These are phyloP conservation scores for Centropristis striata DNA, from an alignment of 2,113 vertebrate species.

Conservation along the genomic window DNA sequence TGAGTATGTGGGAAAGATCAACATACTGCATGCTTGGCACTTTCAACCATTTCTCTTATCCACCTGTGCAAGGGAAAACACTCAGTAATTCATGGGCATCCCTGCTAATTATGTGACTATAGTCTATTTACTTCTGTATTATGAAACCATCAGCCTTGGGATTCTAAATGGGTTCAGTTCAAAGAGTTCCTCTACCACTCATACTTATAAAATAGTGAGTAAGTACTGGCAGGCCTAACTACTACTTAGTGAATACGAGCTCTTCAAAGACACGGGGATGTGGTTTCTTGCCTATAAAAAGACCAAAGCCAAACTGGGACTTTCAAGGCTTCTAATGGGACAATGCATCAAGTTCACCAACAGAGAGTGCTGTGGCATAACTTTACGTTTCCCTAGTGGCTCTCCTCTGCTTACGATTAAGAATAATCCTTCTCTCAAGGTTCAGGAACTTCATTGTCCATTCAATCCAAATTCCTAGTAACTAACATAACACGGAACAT, in stretches of 20 bases:
- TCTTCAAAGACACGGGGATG: slow-evolving; percentile 81
- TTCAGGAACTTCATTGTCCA: slow-evolving; percentile 82
- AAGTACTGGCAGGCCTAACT: slow-evolving; percentile 79
- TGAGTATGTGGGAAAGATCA: slow-evolving; percentile 14
- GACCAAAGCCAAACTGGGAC: slow-evolving; percentile 71
- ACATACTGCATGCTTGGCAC: not conserved
- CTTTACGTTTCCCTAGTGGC: slow-evolving; percentile 23
- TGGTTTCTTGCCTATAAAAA: slow-evolving; percentile 82
- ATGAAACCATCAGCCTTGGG: slow-evolving; percentile 70
- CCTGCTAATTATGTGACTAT: slow-evolving; percentile 71
- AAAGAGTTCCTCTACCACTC: slow-evolving; percentile 76
- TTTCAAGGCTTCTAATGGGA: slow-evolving; percentile 32
- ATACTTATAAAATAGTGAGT: slow-evolving; percentile 80
- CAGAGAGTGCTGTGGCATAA: slow-evolving; percentile 74
- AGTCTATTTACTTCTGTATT: slow-evolving; percentile 72
- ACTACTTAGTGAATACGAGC: slow-evolving; percentile 82
- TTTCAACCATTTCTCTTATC: slow-evolving; percentile 22
- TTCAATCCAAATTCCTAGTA: slow-evolving; percentile 79
- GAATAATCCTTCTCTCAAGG: slow-evolving; percentile 76
- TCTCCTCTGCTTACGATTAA: slow-evolving; percentile 73
- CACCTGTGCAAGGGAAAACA: slow-evolving; percentile 68
- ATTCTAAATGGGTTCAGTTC: slow-evolving; percentile 76
- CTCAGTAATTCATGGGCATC: slow-evolving; percentile 60
- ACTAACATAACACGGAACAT: slow-evolving; percentile 82
- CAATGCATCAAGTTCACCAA: slow-evolving; percentile 45